phyloP scores from a whole-genome alignment of 2,888 invertebrate species.

The Cancer borealis region DNA sequence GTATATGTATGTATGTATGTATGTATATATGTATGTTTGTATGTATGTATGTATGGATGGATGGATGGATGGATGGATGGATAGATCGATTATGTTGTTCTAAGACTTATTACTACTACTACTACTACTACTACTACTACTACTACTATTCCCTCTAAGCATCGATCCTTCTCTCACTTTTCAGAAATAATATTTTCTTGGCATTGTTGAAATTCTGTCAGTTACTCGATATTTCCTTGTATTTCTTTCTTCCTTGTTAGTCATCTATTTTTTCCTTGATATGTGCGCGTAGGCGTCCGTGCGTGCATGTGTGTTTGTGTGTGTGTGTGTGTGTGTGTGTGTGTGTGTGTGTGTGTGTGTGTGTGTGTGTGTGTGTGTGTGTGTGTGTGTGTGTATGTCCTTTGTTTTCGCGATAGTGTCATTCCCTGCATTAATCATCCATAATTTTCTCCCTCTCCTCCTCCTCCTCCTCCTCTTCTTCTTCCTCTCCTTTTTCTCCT shows the following conservation, averaged over 20 bases:
- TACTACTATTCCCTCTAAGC: not conserved
- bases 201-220: not conserved
- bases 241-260: not conserved
- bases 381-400: not conserved
- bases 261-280: not conserved
- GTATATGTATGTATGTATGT: too few relatives aligned
- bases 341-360: conserved; percentile 26
- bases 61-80: too few relatives aligned
- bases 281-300: too few relatives aligned
- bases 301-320: not conserved
- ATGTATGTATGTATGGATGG: too few relatives aligned
- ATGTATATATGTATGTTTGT: too few relatives aligned
- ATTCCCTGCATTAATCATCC: not conserved
- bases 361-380: not conserved
- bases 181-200: not conserved
- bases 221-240: not conserved
- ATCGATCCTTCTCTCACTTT: not conserved
- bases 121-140: not conserved
- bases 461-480: not conserved
- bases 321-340: not conserved
- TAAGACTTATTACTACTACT: not conserved
- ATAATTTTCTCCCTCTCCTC: not conserved
- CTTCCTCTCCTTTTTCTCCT: not conserved
- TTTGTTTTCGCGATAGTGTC: not conserved
- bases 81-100: too few relatives aligned